Evolutionary conservation across 2,797 vertebrate species (phyloP), one percentile per base, ranked within the genome.

Genomic region (Danio jaintianensis): DNA sequence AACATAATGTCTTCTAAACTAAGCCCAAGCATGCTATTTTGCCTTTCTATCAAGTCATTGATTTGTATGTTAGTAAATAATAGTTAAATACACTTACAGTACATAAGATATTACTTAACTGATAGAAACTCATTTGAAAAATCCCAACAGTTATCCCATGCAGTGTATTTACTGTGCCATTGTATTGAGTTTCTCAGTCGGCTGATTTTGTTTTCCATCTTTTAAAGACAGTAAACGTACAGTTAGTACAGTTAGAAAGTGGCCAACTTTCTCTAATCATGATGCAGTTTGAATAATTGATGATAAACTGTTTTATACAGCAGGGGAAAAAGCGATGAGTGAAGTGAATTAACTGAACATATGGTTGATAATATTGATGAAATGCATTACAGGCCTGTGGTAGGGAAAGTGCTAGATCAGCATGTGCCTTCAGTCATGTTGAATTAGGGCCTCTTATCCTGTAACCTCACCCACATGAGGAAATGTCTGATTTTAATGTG

Each of bases 401-500:
- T 7, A 7, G 42, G 0, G 58, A 61, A 66, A 5, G 13, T 64
- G 20, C 53, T 81, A 38, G 36, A 71, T 63, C 79, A 5, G 36
- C 40, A 36, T 48, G 59, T 62, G 38, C 56, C 62, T 80, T 78
- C 12, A 0, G 2, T 18, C 72, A 66, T 43, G 82, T 84, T 82
- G 73, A 67, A 58, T 38, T 43, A 68, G 45, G 70, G 38, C 83
- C 67, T 36, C 59, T 38, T 7, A 40, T 38, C 20, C 2, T n/a
- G 40, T 45, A 18, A 22, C 80, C 83, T 84, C 38, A 20, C 74
- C 84, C 58, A 82, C 75, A 86, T 16, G 77, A 62, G 83, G 89
- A 87, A 91, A 86, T 85, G 83, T 66, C 62, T 78, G 75, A 58
- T 88, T 90, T 91, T 89, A 90, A 90, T 90, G 86, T 86, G 80